phyloP scores from a whole-genome alignment of 2,113 vertebrate species.

The Chaetura pelagica region DNA sequence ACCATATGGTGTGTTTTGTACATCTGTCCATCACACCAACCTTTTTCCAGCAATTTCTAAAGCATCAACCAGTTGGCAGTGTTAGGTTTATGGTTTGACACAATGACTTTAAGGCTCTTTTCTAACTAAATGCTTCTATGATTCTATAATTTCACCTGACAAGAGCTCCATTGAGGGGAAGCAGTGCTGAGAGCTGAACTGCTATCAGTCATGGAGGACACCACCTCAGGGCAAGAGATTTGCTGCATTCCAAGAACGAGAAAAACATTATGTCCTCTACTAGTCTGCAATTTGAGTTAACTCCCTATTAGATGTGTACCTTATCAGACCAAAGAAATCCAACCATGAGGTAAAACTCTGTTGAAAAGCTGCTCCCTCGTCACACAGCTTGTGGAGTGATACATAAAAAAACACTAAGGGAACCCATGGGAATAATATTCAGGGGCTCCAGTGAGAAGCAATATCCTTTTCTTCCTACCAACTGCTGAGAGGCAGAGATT shows the following conservation, averaged over 20 bases:
- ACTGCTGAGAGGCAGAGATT: neutral
- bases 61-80: neutral
- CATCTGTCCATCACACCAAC: rapidly evolving
- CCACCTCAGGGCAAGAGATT: neutral
- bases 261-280: neutral
- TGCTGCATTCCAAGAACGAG: neutral
- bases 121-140: neutral
- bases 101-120: neutral
- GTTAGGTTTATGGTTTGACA: neutral
- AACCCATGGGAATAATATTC: neutral
- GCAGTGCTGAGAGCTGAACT: neutral
- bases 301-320: neutral
- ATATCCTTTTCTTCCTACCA: neutral
- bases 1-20: neutral
- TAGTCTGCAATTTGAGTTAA: neutral
- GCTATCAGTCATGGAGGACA: neutral
- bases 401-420: neutral
- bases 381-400: neutral
- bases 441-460: neutral
- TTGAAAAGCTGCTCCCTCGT: neutral
- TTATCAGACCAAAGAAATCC: neutral
- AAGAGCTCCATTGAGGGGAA: neutral
- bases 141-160: neutral
- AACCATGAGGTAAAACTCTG: rapidly evolving
- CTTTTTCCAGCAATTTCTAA: neutral